Evolutionary conservation across 2,888 invertebrate species (phyloP), one percentile per base, ranked within the genome.

Genomic region (Morpho achilles): DNA sequence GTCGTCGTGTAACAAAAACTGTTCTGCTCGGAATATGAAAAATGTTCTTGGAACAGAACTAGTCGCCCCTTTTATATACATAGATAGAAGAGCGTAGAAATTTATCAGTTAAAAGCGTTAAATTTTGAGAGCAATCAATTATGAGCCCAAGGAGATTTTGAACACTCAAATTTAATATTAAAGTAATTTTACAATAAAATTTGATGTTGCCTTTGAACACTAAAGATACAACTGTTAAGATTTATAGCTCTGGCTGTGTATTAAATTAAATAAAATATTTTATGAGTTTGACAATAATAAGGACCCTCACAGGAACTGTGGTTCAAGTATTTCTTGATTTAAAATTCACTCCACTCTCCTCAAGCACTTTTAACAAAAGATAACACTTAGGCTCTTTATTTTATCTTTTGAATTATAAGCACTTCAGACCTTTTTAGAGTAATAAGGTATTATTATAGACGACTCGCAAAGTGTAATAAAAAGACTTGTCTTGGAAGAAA

Each of bases 351-450:
- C 8, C 22, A 46, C 40, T 58, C 53, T 22, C 58, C 58, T 56
- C 55, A 45, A 53, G 58, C 58, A 53, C 50, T 61, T 58, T 59
- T 40, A 58, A 58, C 58, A 59, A 61, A 61, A 56, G 55, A 53
- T 44, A 52, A 51, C 55, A 50, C 55, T 58, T 7, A 40, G 8
- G 32, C 41, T 40, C 46, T 53, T 53, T 53, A 53, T 53, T 53
- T 53, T 41, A 40, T 22, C 40, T 9, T 46, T 40, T 41, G 22
- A 58, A 61, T 53, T 58, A 57, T 43, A 58, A 45, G 46, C 55
- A 60, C 57, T 57, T 58, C 47, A 48, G 54, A 40, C 49, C 54
- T 55, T 53, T 58, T 55, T 22, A 46, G 47, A 47, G 10, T 47
- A 47, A 53, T 49, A 57, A 51, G 51, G 39, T 16, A 52, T 41